A percentile compares a stretch with the other conserved stretches of the same genome.
These are phyloP conservation scores for Acanthis flammea DNA, from an alignment of 2,797 vertebrate genomes.

Conservation along the genomic window DNA sequence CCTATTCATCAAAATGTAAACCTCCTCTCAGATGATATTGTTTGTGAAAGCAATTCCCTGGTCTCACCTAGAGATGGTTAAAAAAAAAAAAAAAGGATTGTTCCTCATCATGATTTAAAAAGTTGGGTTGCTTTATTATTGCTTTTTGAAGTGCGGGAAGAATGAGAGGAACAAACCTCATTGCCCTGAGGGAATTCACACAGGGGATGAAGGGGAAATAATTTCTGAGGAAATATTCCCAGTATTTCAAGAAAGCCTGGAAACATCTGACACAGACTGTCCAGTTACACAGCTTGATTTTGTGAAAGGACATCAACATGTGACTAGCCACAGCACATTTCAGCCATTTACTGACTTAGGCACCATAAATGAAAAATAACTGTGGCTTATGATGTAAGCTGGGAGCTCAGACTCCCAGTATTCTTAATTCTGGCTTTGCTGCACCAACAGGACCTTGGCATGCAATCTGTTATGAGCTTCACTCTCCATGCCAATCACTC, in stretches of 20 bases:
- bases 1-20: background rate
- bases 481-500: background rate
- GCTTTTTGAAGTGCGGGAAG: background rate
- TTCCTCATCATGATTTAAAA: background rate
- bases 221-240: background rate
- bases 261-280: background rate
- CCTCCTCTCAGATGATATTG: background rate
- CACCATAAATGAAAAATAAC: background rate
- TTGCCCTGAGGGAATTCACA: background rate
- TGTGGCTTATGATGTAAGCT: background rate
- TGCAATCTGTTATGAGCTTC: background rate
- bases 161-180: background rate
- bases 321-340: background rate
- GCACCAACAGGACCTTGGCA: background rate
- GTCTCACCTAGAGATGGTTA: background rate
- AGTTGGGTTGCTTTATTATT: background rate
- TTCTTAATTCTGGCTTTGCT: background rate
- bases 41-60: background rate
- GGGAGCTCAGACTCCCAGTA: background rate
- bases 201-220: background rate
- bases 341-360: background rate
- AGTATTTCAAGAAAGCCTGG: background rate
- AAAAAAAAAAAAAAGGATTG: background rate
- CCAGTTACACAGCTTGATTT: background rate
- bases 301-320: background rate